Evolutionary conservation across 2,888 invertebrate species (phyloP), one percentile per base, ranked within the genome.

Genomic region (Megaustenia siamemsis): DNA sequence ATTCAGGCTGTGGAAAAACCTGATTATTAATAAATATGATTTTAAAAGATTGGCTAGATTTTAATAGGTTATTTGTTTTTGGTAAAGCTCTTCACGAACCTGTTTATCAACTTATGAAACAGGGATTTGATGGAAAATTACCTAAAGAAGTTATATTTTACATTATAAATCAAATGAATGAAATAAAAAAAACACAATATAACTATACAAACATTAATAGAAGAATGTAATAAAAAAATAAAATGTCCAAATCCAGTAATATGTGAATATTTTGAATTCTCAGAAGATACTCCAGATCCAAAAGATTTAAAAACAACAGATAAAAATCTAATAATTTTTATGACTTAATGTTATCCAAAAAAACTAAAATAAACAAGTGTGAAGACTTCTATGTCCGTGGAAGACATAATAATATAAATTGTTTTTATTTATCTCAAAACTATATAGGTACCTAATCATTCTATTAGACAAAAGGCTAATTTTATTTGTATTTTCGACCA

Each of bases 21-120:
- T 21, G 69, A 40, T n/a, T 69, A 24, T 2, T 69, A 24, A 40
- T 69, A n/a, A 69, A 69, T 40, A 69, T 69, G 69, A 40, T 69
- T 40, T 69, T 69, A 69, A 69, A 69, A 40, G 69, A 40, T 40
- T 69, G 40, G 69, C 40, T 69, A 69, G 69, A 69, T 69, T 69
- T 69, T 69, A 40, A 69, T n/a, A 40, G 40, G 40, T 69, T 69
- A 69, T 69, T 24, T 40, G 69, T 69, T 40, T 69, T 69, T 69
- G 69, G 69, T 24, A 40, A 69, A 40, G 5, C 24, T 0, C 69
- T 69, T 69, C 24, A 69, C 40, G 40, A 69, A 69, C 69, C 69
- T 18, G 40, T 40, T 21, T 40, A 69, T 40, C 18, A 69, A 40
- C 21, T 69, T 40, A 8, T 69, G 24, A 69, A 69, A 40, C 18